phyloP scores from a whole-genome alignment of 2,113 vertebrate species.

The Gorsachius goisagi region DNA sequence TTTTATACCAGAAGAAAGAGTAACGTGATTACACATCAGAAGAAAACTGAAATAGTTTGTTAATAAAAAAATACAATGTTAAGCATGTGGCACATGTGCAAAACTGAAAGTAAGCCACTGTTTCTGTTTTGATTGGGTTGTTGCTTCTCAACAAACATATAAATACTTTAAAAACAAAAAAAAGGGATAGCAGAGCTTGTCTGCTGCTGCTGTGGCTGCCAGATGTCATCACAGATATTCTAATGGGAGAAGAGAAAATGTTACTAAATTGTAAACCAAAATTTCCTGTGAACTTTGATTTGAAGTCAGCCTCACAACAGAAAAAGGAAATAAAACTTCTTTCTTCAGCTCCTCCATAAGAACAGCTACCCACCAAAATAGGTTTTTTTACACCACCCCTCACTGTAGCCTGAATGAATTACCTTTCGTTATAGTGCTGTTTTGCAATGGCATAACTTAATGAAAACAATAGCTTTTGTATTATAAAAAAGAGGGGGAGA shows the following conservation, averaged over 20 bases:
- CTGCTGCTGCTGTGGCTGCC: background rate
- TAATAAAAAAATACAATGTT: background rate
- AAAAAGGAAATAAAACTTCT: background rate
- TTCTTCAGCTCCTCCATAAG: background rate
- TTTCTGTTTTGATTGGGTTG: background rate
- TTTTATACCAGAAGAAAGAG: background rate
- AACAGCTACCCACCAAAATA: background rate
- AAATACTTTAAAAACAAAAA: background rate
- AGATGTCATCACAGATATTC: background rate
- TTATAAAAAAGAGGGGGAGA: background rate
- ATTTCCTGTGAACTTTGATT: background rate
- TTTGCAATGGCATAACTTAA: background rate
- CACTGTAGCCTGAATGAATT: background rate
- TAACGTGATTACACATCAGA: background rate
- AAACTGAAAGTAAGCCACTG: background rate
- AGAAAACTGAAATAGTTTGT: background rate
- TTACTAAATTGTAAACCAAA: background rate
- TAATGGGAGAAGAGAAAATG: background rate
- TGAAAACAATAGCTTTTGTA: background rate
- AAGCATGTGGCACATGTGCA: background rate
- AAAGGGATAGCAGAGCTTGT: background rate
- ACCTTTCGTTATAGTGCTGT: background rate
- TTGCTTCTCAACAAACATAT: background rate
- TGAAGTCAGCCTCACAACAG: background rate
- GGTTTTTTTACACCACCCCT: background rate